Base-by-base conservation (phyloP, 2,797 vertebrate genomes). In the Galagoides demidoff region DNA sequence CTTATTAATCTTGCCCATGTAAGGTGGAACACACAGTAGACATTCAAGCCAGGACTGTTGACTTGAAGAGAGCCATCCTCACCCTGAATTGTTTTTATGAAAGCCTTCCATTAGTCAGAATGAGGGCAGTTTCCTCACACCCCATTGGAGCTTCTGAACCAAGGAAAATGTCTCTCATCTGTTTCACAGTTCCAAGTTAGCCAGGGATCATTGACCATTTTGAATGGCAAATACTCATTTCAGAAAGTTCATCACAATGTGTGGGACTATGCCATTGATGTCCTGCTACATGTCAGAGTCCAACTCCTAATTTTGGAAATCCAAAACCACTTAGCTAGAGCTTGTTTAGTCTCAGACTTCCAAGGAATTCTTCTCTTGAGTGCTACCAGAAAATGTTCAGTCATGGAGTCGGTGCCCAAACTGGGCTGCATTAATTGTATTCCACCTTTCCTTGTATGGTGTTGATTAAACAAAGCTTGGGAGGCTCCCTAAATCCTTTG, bases 301-400 rank as follows among this genome's bases (percentile, higher is more conserved):
- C 3, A 34, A n/a, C 31, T 96, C 45, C 59, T 83, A 85, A 85
- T 82, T 52, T 84, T 92, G 45, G 59, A 82, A 94, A 96, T 96
- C 88, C 64, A 97, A 97, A 96, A 63, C 52, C 79, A 85, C 59
- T 93, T 86, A 76, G 19, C 86, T 97, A 97, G 95, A 93, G 12
- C 82, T 63, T 1, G 1, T 3, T 85, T 96, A 87, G 88, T 96
- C 96, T 96, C 86, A 70, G 85, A 27, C 76, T 91, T 83, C 85
- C 77, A 82, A 59, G 64, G 94, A 97, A 94, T 94, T 90, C 39
- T 82, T 92, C 27, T 82, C 89, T 85, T 85, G 27, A 85, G 12
- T 12, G 73, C 76, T 92, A 96, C 83, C 91, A 85, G 79, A 95
- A 88, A 97, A 90, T 77, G 7, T 71, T 66, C 27, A 74, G 76